These are phyloP conservation scores for Melikaiella ostensackeni DNA, from an alignment of 2,888 invertebrate species.

Conservation along the genomic window DNA sequence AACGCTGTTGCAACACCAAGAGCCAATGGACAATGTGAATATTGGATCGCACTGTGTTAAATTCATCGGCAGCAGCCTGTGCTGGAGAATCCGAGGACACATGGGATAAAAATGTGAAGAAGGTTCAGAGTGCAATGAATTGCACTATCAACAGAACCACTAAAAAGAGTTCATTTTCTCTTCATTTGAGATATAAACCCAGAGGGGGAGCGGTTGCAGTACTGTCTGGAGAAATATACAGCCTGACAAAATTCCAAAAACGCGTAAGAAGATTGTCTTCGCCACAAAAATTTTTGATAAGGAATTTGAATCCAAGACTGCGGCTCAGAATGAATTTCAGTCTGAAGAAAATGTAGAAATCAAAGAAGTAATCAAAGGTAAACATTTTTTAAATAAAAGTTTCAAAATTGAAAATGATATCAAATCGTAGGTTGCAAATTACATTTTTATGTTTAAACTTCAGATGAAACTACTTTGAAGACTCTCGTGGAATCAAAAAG, in stretches of 20 bases:
- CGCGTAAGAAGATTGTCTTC: background rate
- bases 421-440: background rate
- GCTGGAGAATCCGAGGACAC: too few relatives aligned
- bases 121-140: too few relatives aligned
- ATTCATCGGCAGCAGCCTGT: too few relatives aligned
- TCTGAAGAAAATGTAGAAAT: background rate
- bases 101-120: too few relatives aligned
- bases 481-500: background rate
- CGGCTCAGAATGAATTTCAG: background rate
- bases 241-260: background rate
- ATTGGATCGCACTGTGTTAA: too few relatives aligned
- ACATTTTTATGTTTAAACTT: background rate
- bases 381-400: background rate
- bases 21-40: too few relatives aligned
- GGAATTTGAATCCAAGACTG: background rate
- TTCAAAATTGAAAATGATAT: background rate
- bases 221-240: too few relatives aligned
- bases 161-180: too few relatives aligned
- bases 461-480: background rate
- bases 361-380: conserved; percentile 1
- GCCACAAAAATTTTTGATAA: background rate
- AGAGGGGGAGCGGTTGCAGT: too few relatives aligned
- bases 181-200: too few relatives aligned
- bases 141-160: too few relatives aligned
- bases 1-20: too few relatives aligned